Conservation (phyloP, 1,140 invertebrate species). For the Hyposmocoma kahamanoa region DNA sequence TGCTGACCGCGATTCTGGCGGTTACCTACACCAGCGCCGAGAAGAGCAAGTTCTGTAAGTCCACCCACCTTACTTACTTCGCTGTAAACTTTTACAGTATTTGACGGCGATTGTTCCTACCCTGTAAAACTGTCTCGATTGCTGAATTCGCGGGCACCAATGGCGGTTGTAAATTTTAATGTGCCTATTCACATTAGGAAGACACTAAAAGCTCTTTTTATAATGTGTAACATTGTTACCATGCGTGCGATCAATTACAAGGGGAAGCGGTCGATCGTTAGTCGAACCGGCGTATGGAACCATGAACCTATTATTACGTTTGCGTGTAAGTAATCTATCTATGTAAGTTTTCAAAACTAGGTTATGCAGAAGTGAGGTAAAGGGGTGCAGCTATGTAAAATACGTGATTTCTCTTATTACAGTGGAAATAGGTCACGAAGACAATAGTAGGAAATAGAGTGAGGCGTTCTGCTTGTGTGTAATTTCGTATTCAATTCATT, state of each 20-base stretch:
- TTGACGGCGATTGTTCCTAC: no score
- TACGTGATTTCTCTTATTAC: conserved; percentile 2
- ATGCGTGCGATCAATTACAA: no score
- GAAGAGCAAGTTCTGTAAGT: conserved; percentile 71
- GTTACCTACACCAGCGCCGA: conserved; percentile 40
- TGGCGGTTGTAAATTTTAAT: conserved; percentile 3
- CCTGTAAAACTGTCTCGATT: no score
- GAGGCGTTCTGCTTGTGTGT: conserved; percentile 11
- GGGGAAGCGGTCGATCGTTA: background rate
- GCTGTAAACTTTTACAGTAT: no score
- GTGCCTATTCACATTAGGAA: no score
- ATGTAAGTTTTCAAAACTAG: background rate
- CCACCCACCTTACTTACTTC: no score
- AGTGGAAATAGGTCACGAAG: conserved; percentile 42
- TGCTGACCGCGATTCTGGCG: conserved; percentile 34
- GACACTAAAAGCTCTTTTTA: no score
- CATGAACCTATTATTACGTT: background rate
- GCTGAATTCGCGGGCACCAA: no score
- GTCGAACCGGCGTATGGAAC: background rate
- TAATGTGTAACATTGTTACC: no score
- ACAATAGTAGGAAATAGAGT: conserved; percentile 32
- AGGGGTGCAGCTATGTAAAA: background rate
- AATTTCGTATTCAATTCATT: conserved; percentile 26
- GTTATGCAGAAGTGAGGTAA: background rate
- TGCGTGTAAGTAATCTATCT: conserved; percentile 2